These are phyloP conservation scores for Tenualosa thibaudeaui DNA, from an alignment of 2,797 vertebrate genomes.

Conservation along the genomic window DNA sequence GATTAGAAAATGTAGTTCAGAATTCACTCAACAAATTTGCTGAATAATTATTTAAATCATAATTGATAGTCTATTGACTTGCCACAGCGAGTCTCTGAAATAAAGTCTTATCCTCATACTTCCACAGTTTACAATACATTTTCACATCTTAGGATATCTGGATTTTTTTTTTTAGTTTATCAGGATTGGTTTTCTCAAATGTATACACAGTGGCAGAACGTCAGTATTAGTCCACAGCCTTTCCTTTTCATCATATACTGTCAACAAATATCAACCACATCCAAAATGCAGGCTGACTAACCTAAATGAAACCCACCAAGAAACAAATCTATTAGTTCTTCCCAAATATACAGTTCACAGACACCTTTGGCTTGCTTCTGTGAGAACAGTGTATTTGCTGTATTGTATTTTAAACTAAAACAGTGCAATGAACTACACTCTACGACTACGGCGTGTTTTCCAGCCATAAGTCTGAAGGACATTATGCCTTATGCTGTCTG, in stretches of 20 bases:
- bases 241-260: background rate
- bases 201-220: background rate
- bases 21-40: constrained; percentile 2
- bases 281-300: background rate
- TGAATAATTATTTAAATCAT: constrained; percentile 14
- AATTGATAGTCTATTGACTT: constrained; percentile 12
- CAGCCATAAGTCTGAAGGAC: constrained; percentile 71
- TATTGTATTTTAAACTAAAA: background rate
- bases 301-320: background rate
- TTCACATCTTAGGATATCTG: background rate
- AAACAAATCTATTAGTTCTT: background rate
- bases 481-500: constrained; percentile 89
- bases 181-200: background rate
- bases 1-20: background rate
- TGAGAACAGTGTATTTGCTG: background rate
- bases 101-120: background rate
- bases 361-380: background rate
- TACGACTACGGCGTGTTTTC: background rate
- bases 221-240: background rate
- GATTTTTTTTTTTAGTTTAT: background rate
- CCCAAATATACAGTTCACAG: background rate
- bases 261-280: background rate
- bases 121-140: background rate
- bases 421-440: background rate
- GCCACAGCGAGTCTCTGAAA: background rate